phyloP scores from a whole-genome alignment of 2,797 vertebrate species.

The Neosilurus hyrtlii region DNA sequence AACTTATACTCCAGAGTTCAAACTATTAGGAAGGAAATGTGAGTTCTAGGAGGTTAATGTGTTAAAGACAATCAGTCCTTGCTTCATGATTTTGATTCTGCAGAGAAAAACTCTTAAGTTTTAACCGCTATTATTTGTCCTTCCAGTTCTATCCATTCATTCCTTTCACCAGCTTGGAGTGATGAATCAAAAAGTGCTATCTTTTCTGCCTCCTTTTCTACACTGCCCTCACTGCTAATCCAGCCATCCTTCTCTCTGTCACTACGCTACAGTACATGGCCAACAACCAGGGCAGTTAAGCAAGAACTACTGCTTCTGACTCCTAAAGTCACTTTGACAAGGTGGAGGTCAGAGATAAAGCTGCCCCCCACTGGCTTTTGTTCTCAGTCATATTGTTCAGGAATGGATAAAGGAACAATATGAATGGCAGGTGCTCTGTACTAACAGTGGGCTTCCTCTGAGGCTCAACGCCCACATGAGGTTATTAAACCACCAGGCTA shows the following conservation, averaged over 20 bases:
- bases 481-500: conserved; percentile 15
- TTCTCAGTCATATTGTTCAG: conserved; percentile 63
- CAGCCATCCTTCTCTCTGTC: conserved; percentile 55
- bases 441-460: conserved; percentile 57
- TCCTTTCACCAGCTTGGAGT: conserved; percentile 44
- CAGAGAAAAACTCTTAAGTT: background rate
- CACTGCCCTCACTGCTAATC: conserved; percentile 59
- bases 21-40: background rate
- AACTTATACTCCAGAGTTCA: background rate
- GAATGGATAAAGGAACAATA: conserved; percentile 65
- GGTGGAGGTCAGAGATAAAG: conserved; percentile 63
- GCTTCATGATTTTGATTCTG: background rate
- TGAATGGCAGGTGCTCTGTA: conserved; percentile 69
- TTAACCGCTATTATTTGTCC: background rate
- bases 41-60: background rate
- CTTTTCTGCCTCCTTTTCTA: conserved; percentile 60
- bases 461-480: conserved; percentile 30
- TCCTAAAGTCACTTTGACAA: conserved; percentile 62
- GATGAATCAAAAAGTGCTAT: conserved; percentile 52
- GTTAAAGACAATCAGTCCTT: background rate
- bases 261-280: conserved; percentile 49
- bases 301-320: conserved; percentile 32
- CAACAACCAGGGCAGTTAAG: conserved; percentile 39
- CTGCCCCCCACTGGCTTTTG: conserved; percentile 56
- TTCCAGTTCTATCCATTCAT: conserved; percentile 39